These are phyloP conservation scores for Furnarius figulus DNA, from an alignment of 2,113 vertebrate genomes.

Conservation along the genomic window DNA sequence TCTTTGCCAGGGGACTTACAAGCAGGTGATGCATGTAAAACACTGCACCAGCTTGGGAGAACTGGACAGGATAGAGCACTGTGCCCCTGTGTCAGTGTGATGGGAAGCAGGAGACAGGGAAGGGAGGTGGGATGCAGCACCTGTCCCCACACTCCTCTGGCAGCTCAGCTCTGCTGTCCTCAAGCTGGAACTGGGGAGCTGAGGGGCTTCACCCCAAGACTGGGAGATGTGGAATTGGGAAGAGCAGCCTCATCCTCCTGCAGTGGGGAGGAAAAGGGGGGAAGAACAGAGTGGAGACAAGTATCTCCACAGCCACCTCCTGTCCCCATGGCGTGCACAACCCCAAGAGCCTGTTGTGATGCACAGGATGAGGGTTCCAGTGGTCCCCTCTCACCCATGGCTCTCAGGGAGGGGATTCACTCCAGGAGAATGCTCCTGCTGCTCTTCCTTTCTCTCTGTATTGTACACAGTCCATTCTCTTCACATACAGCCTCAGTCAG, in stretches of 20 bases:
- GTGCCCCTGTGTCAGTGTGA: neutral
- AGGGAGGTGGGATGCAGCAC: rapidly evolving
- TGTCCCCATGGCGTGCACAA: rapidly evolving
- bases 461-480: neutral
- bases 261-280: neutral
- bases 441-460: neutral
- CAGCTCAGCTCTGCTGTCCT: neutral
- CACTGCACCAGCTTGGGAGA: rapidly evolving
- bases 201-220: neutral
- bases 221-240: neutral
- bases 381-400: neutral
- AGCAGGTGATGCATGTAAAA: neutral
- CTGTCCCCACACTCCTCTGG: neutral
- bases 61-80: neutral
- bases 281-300: neutral
- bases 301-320: neutral
- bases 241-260: neutral
- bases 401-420: rapidly evolving
- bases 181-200: neutral
- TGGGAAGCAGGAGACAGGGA: neutral
- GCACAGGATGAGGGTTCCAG: rapidly evolving
- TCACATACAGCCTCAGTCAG: neutral
- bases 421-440: neutral
- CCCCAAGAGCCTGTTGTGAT: neutral
- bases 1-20: neutral